phyloP scores from a whole-genome alignment of 2,888 invertebrate genomes.

The Xylophagus ater region DNA sequence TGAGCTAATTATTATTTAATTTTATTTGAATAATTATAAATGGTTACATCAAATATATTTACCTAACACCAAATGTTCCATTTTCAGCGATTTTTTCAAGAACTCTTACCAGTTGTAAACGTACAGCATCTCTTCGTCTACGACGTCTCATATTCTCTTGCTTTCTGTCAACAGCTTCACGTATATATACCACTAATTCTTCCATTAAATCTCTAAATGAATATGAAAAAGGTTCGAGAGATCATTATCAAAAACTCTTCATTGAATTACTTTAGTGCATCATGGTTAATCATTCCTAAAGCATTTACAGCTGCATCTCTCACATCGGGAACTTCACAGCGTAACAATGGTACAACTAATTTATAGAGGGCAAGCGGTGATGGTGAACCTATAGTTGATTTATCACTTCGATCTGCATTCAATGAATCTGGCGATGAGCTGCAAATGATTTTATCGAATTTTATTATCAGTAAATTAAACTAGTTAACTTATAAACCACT shows the following conservation, averaged over 20 bases:
- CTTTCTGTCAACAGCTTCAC: conserved; percentile 93
- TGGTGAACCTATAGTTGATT: conserved; percentile 54
- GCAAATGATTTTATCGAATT: conserved; percentile 31
- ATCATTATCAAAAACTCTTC: not conserved
- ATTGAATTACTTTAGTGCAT: conserved; percentile 75
- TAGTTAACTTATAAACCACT: no score
- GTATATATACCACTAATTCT: conserved; percentile 78
- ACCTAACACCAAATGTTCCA: conserved; percentile 75
- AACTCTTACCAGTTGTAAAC: conserved; percentile 83
- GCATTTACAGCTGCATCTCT: conserved; percentile 89
- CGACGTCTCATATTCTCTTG: conserved; percentile 93
- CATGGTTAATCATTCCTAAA: conserved; percentile 88
- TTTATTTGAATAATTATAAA: not conserved
- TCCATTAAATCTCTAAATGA: conserved; percentile 82
- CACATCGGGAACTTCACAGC: conserved; percentile 89
- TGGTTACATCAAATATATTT: conserved; percentile 10
- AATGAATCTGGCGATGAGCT: conserved; percentile 88
- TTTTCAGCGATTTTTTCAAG: conserved; percentile 86
- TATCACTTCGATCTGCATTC: conserved; percentile 70
- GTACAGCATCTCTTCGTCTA: conserved; percentile 78
- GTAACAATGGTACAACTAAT: conserved; percentile 78
- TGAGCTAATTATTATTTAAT: conserved; percentile 43
- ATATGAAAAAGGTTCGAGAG: conserved; percentile 2
- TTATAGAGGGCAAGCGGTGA: conserved; percentile 85
- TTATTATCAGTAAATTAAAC: no score